phyloP scores from a whole-genome alignment of 2,797 vertebrate genomes.

The Pagetopsis macropterus region DNA sequence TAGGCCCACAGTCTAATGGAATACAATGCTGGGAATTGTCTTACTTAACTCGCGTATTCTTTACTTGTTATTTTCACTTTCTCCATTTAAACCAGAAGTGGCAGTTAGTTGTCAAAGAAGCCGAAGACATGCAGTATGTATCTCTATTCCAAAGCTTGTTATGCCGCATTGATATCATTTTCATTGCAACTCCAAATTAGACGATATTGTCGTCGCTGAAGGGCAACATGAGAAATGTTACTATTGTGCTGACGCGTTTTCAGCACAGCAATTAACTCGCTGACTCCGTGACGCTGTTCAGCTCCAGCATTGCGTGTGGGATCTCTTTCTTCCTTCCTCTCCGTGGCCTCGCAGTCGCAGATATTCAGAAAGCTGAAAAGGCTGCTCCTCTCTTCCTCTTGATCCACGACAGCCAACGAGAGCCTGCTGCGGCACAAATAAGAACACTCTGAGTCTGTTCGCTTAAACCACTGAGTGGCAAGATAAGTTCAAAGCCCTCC shows the following conservation, averaged over 20 bases:
- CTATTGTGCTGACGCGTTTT: slow-evolving; percentile 40
- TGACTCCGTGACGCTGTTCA: slow-evolving; percentile 23
- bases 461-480: slow-evolving; percentile 72
- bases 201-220: slow-evolving; percentile 24
- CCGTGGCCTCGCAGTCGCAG: slow-evolving; percentile 21
- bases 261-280: slow-evolving; percentile 55
- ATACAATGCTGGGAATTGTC: background rate
- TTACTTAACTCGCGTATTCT: slow-evolving; percentile 12
- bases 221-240: slow-evolving; percentile 40
- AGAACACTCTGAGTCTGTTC: slow-evolving; percentile 53
- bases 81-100: slow-evolving; percentile 14
- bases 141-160: slow-evolving; percentile 22
- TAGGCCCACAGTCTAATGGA: background rate
- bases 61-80: slow-evolving; percentile 3
- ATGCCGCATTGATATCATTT: slow-evolving; percentile 20
- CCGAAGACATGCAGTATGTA: background rate
- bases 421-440: slow-evolving; percentile 58
- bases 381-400: slow-evolving; percentile 53
- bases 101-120: slow-evolving; percentile 8
- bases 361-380: slow-evolving; percentile 51
- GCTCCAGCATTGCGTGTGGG: slow-evolving; percentile 23
- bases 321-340: slow-evolving; percentile 41
- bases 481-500: slow-evolving; percentile 82
- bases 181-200: slow-evolving; percentile 32
- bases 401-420: slow-evolving; percentile 65